These are phyloP conservation scores for Anguilla japonica DNA, from an alignment of 2,113 vertebrate genomes.

Conservation along the genomic window DNA sequence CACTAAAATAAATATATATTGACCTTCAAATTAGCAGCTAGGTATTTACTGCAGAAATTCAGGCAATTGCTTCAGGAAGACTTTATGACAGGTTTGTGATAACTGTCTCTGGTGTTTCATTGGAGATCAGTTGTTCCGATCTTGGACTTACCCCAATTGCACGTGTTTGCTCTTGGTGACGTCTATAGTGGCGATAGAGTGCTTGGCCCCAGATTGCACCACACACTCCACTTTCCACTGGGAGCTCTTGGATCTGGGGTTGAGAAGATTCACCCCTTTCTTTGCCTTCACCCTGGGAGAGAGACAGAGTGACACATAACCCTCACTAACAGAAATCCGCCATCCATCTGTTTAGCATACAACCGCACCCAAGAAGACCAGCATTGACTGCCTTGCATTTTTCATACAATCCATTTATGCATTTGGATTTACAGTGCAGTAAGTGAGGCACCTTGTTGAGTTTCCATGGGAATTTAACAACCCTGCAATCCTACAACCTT, in stretches of 20 bases:
- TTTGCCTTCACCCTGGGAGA: slow-evolving; percentile 94
- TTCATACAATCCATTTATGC: too few species aligned
- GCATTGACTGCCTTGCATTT: too few species aligned
- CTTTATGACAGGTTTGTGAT: not conserved
- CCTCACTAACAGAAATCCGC: not conserved
- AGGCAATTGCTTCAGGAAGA: too few species aligned
- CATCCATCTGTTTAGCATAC: not conserved
- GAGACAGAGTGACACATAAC: slow-evolving; percentile 12
- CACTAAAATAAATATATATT: too few species aligned
- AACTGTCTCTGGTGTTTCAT: not conserved
- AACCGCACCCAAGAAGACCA: not conserved
- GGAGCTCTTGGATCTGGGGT: slow-evolving; percentile 80
- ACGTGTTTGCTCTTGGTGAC: slow-evolving; percentile 77
- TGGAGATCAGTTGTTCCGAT: not conserved
- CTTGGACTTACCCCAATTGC: slow-evolving; percentile 70
- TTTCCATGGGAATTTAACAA: too few species aligned
- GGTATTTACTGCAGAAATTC: too few species aligned
- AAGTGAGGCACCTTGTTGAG: too few species aligned
- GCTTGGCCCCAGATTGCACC: slow-evolving; percentile 88
- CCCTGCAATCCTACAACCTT: too few species aligned
- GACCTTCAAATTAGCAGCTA: too few species aligned
- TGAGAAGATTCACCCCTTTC: slow-evolving; percentile 93
- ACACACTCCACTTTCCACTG: slow-evolving; percentile 93
- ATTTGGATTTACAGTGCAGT: too few species aligned
- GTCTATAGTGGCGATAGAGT: slow-evolving; percentile 89